Evolutionary conservation across 2,113 vertebrate genomes (phyloP).

Genomic region (Ciconia boyciana): DNA sequence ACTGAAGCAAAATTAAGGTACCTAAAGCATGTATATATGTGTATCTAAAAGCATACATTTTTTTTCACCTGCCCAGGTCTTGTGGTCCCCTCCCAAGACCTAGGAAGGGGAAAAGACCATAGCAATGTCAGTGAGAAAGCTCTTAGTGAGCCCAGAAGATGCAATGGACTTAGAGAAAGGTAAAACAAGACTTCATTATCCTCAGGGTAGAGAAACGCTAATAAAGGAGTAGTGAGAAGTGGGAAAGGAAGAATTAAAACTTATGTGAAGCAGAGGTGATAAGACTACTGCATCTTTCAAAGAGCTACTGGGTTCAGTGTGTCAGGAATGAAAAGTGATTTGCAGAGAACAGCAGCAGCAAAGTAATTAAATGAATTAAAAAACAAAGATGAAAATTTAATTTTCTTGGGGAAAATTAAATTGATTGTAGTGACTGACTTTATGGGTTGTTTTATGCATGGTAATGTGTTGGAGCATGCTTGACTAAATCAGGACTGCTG

Average conservation of each 20-base stretch:
- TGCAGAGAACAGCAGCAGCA: neutral
- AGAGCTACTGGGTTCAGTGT: neutral
- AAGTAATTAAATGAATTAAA: neutral
- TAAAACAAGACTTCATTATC: constrained; percentile 65
- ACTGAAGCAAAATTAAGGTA: constrained; percentile 71
- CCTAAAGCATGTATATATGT: constrained; percentile 66
- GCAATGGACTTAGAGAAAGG: constrained; percentile 65
- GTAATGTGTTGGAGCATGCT: constrained; percentile 53
- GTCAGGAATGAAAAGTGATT: neutral
- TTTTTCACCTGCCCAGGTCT: constrained; percentile 69
- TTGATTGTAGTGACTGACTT: neutral
- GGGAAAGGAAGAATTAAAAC: constrained; percentile 18
- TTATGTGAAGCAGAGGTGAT: neutral
- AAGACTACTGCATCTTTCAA: neutral
- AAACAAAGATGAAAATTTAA: constrained; percentile 37
- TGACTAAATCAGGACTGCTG: constrained; percentile 13
- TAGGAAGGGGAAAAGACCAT: constrained; percentile 66
- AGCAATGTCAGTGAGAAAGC: constrained; percentile 66
- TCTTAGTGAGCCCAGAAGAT: constrained; percentile 64
- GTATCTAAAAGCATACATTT: constrained; percentile 68
- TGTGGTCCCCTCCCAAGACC: constrained; percentile 64
- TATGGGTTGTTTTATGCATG: constrained; percentile 42
- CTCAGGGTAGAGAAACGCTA: constrained; percentile 46
- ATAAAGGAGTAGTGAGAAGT: neutral
- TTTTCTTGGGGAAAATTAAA: constrained; percentile 62